Evolutionary conservation across 2,888 invertebrate species (phyloP).

Genomic region (Argynnis bischoffii): DNA sequence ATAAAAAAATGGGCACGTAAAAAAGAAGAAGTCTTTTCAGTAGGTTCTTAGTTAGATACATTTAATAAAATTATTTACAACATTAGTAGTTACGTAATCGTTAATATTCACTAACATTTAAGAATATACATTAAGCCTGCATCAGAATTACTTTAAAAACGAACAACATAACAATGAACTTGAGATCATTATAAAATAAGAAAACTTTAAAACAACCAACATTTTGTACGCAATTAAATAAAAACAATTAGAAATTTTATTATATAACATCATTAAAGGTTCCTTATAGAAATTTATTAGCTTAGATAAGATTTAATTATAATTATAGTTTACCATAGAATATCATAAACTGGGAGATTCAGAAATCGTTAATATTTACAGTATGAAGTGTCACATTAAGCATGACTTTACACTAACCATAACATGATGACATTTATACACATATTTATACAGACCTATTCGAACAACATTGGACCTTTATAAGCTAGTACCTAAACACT

Average conservation of each 20-base stretch:
- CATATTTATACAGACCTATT: slow-evolving; percentile 39
- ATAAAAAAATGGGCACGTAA: neutral
- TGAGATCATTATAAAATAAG: slow-evolving; percentile 26
- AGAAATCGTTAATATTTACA: slow-evolving; percentile 38
- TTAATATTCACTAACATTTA: slow-evolving; percentile 40
- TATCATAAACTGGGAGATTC: slow-evolving; percentile 39
- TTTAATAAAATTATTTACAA: slow-evolving; percentile 70
- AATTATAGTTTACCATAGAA: slow-evolving; percentile 14
- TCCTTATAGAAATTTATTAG: slow-evolving; percentile 15
- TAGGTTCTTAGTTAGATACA: slow-evolving; percentile 49
- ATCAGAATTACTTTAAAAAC: slow-evolving; percentile 27
- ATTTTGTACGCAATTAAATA: slow-evolving; percentile 20
- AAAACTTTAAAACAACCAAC: slow-evolving; percentile 19
- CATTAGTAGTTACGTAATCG: slow-evolving; percentile 42
- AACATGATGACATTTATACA: slow-evolving; percentile 40
- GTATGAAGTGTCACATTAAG: slow-evolving; percentile 31
- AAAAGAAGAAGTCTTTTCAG: slow-evolving; percentile 46
- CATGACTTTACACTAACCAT: slow-evolving; percentile 39
- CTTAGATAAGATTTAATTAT: slow-evolving; percentile 15
- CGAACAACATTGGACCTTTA: slow-evolving; percentile 52
- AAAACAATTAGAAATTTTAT: slow-evolving; percentile 13
- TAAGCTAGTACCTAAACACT: slow-evolving; percentile 54
- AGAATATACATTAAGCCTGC: slow-evolving; percentile 34
- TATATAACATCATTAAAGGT: slow-evolving; percentile 21
- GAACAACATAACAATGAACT: slow-evolving; percentile 20